Evolutionary conservation across 2,888 invertebrate species (phyloP).

Genomic region (Cheilosia variabilis): DNA sequence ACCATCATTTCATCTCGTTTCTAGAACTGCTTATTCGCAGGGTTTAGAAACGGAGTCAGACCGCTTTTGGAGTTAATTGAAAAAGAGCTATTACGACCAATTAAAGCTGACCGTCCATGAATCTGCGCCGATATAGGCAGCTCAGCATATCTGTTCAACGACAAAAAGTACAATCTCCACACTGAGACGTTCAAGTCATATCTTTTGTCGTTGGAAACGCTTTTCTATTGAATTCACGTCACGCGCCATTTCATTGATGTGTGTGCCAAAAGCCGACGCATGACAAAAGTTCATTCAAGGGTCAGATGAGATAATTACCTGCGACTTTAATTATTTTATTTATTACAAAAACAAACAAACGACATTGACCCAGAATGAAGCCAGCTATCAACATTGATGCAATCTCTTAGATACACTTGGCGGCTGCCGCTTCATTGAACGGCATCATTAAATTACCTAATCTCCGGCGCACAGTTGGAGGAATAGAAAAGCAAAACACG

Average conservation of each 20-base stretch:
- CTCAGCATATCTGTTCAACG: no score
- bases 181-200: no score
- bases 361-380: conserved; percentile 52
- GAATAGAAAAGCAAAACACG: neutral
- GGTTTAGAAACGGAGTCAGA: no score
- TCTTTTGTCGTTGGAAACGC: no score
- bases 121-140: no score
- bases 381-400: conserved; percentile 31
- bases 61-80: no score
- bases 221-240: neutral
- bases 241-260: neutral
- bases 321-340: conserved; percentile 15
- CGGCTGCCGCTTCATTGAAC: conserved; percentile 36
- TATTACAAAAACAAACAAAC: conserved; percentile 4
- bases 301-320: conserved; percentile 8
- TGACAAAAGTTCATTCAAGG: neutral
- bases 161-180: no score
- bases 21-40: no score
- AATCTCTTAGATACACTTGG: conserved; percentile 24
- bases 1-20: no score
- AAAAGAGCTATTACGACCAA: no score
- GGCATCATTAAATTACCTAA: conserved; percentile 36
- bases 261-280: neutral
- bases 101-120: no score
- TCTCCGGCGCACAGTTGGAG: neutral